Evolutionary conservation across 2,113 vertebrate genomes (phyloP).

Genomic region (Psilopsiagon aymara): DNA sequence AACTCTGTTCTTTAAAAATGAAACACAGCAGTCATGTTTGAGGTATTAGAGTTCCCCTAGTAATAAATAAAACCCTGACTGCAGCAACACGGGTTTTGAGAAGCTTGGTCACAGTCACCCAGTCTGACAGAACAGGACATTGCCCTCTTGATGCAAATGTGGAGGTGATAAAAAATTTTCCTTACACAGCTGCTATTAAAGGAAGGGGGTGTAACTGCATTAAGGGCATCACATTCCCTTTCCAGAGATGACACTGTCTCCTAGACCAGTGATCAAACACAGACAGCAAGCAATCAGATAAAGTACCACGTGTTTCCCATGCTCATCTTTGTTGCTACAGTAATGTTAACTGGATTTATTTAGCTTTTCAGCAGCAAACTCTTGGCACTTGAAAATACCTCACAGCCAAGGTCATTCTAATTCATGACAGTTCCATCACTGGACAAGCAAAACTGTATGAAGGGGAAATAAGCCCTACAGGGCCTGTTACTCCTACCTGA

Average conservation of each 20-base stretch:
- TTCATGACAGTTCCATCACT: neutral
- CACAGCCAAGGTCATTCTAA: neutral
- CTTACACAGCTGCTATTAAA: neutral
- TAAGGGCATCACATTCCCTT: neutral
- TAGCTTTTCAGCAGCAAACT: neutral
- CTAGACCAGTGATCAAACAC: neutral
- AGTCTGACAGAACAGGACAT: neutral
- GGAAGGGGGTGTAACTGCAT: neutral
- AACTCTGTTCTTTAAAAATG: constrained; percentile 32
- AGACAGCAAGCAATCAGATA: neutral
- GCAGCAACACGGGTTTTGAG: neutral
- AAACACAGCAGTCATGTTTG: neutral
- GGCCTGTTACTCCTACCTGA: neutral
- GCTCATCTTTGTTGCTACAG: neutral
- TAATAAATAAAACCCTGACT: constrained; percentile 1
- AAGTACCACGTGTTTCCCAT: neutral
- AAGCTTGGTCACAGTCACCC: neutral
- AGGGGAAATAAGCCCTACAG: neutral
- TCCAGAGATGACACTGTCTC: neutral
- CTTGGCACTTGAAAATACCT: neutral
- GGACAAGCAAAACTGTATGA: neutral
- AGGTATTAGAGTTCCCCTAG: neutral
- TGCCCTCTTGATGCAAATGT: neutral
- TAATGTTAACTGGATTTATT: neutral
- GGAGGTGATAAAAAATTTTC: neutral